phyloP scores from a whole-genome alignment of 2,888 invertebrate genomes.

The Acronicta leporina region DNA sequence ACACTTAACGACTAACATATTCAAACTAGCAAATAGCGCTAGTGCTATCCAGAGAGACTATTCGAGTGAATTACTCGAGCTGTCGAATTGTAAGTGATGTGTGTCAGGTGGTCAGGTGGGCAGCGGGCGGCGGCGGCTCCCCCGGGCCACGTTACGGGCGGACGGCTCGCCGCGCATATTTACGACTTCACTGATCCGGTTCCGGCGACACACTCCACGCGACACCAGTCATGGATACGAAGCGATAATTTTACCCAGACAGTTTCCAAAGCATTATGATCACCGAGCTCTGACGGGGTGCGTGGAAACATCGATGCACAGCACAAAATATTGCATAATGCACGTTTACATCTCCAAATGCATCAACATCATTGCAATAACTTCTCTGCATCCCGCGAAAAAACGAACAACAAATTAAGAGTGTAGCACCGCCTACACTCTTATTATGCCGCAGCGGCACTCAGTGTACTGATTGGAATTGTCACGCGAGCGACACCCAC shows the following conservation, averaged over 20 bases:
- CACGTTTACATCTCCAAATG: no score
- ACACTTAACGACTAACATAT: not conserved
- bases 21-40: not conserved
- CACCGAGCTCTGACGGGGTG: no score
- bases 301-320: no score
- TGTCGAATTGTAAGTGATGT: conserved; percentile 21
- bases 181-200: conserved; percentile 8
- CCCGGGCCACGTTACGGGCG: conserved; percentile 19
- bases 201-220: no score
- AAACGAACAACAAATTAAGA: no score
- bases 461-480: conserved; percentile 12
- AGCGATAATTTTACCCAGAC: not conserved
- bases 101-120: conserved; percentile 3
- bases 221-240: no score
- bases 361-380: no score
- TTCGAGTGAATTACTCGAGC: conserved; percentile 5
- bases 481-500: conserved; percentile 51
- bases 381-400: no score
- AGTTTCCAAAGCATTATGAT: no score
- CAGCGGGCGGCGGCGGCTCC: conserved; percentile 6
- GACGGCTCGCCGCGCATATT: conserved; percentile 17
- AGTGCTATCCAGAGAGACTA: not conserved
- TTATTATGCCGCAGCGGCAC: not conserved
- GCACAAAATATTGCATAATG: no score
- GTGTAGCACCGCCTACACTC: no score